These are phyloP conservation scores for Belgica antarctica DNA, from an alignment of 2,888 invertebrate species.

Conservation along the genomic window DNA sequence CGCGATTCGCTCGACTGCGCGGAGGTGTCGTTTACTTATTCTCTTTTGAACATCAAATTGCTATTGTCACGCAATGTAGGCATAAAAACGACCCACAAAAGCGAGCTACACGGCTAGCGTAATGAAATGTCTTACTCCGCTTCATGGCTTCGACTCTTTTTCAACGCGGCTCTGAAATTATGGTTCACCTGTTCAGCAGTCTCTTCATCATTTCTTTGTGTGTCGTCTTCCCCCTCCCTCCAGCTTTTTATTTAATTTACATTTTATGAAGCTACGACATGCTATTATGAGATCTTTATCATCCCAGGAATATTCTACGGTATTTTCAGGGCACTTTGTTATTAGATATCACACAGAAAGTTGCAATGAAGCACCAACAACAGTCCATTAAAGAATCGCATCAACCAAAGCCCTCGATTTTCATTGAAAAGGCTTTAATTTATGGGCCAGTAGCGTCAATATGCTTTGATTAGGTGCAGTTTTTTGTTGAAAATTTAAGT, in stretches of 20 bases:
- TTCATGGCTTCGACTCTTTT: slow-evolving; percentile 31
- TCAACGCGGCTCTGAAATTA: neutral
- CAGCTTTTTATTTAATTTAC: neutral
- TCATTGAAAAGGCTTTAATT: too few relatives aligned
- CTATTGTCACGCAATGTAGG: slow-evolving; percentile 39
- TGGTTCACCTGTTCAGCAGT: slow-evolving; percentile 20
- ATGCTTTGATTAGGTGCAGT: too few relatives aligned
- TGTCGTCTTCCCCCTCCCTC: slow-evolving; percentile 5
- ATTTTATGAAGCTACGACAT: neutral
- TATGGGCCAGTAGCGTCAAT: too few relatives aligned
- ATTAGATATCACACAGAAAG: neutral
- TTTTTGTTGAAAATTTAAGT: too few relatives aligned
- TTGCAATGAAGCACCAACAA: neutral
- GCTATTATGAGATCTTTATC: slow-evolving; percentile 7
- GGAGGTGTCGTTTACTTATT: slow-evolving; percentile 7
- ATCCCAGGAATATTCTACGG: slow-evolving; percentile 13
- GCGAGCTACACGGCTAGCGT: too few relatives aligned
- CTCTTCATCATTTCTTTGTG: neutral
- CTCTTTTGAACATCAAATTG: slow-evolving; percentile 7
- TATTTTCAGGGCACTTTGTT: slow-evolving; percentile 7
- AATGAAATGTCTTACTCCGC: too few relatives aligned
- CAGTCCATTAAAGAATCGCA: slow-evolving; percentile 16
- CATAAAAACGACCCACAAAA: slow-evolving; percentile 17
- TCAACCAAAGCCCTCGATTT: neutral
- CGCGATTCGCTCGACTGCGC: slow-evolving; percentile 21